Evolutionary conservation across 2,113 vertebrate species (phyloP).

Genomic region (Polypterus bichir): DNA sequence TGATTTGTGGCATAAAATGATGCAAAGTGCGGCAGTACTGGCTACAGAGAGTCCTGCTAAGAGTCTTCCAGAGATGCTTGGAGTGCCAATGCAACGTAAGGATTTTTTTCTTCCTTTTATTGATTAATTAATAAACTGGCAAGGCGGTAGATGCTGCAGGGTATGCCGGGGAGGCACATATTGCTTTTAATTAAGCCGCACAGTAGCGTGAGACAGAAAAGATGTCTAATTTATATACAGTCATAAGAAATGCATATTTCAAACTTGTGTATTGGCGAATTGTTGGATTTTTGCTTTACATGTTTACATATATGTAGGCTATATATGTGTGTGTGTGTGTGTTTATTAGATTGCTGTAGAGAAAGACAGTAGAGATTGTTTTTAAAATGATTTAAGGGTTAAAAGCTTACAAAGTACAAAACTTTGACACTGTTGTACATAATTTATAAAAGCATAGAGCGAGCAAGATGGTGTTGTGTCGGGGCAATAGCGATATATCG

Average conservation of each 20-base stretch:
- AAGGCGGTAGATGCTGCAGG: conserved; percentile 27
- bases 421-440: not conserved
- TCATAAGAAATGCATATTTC: too few relatives aligned
- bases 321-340: too few relatives aligned
- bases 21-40: conserved; percentile 88
- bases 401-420: not conserved
- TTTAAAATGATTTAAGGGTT: not conserved
- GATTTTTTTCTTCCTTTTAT: conserved; percentile 33
- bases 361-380: conserved; percentile 8
- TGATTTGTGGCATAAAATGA: conserved; percentile 65
- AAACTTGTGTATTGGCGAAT: too few relatives aligned
- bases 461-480: not conserved
- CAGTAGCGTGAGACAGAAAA: conserved; percentile 3
- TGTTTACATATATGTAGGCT: too few relatives aligned
- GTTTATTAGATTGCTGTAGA: not conserved
- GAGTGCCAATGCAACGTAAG: conserved; percentile 97
- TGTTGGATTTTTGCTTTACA: too few relatives aligned
- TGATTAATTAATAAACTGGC: conserved; percentile 32
- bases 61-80: conserved; percentile 91
- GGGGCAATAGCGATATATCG: not conserved
- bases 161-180: conserved; percentile 16
- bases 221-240: not conserved
- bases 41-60: conserved; percentile 82
- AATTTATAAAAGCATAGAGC: not conserved
- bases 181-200: conserved; percentile 18